Evolutionary conservation across 2,113 vertebrate species (phyloP).

Genomic region (Mohoua ochrocephala): DNA sequence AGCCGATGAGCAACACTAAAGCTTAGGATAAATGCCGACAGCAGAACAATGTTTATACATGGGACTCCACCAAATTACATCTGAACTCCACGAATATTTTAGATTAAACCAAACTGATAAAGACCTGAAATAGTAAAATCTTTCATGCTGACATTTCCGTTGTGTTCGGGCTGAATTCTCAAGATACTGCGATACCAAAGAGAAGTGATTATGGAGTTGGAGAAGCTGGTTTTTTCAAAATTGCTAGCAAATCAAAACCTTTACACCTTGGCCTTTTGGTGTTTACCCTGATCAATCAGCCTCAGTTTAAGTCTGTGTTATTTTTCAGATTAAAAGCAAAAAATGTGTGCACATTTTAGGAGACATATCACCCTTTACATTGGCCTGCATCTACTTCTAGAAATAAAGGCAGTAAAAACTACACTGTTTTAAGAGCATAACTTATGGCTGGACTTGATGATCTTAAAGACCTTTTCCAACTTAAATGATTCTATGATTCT

Average conservation of each 20-base stretch:
- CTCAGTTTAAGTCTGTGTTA: neutral
- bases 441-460: fast-evolving
- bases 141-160: neutral
- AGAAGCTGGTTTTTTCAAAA: neutral
- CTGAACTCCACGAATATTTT: neutral
- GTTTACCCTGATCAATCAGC: neutral
- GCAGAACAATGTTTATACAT: neutral
- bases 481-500: neutral
- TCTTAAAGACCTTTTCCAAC: neutral
- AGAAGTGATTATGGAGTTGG: neutral
- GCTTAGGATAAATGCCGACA: neutral
- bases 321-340: neutral
- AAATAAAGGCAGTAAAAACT: neutral
- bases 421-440: neutral
- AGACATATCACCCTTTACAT: neutral
- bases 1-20: neutral
- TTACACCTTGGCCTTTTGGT: neutral
- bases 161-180: neutral
- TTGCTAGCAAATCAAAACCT: neutral
- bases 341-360: neutral
- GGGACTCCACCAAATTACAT: neutral
- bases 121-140: neutral
- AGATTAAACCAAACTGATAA: neutral
- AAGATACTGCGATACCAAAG: neutral
- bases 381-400: neutral